Evolutionary conservation across 2,113 vertebrate species (phyloP), one percentile per base, ranked within the genome.

Genomic region (Myxocyprinus asiaticus): DNA sequence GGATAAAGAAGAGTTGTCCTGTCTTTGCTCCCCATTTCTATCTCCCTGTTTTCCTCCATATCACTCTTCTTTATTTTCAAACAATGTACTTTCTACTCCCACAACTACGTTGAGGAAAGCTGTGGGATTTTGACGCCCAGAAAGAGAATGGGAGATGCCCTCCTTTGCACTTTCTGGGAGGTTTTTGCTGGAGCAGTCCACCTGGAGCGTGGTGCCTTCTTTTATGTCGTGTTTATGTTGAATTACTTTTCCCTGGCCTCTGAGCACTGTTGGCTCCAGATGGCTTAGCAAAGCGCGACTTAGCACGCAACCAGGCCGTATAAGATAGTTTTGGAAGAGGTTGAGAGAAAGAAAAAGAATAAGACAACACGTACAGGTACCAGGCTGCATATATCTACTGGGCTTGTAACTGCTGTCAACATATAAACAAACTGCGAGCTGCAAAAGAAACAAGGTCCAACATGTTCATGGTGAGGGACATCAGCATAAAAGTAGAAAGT

Each of bases 1-100:
- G 4, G 63, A 70, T 72, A 55, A 59, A 78, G 66, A 50, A 71
- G 15, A 55, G 70, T 70, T 68, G 77, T 70, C 14, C 82, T 83
- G 86, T 81, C 83, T 64, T 67, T 73, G 62, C 62, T 62, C 73
- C 50, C 51, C 65, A 43, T 76, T 70, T 77, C 77, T 71, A 53
- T 66, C 43, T 3, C 62, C 86, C 87, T 90, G 22, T 33, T 33
- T 63, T 80, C 63, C 72, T 33, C 22, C 22, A 33, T 33, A 33
- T 33, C 76, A 82, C 42, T 79, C 42, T 82, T 10, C 47, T 6
- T 33, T 48, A 59, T 61, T 82, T 48, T 78, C 15, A 4, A 8
- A 45, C 44, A 15, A 22, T 6, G 11, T 42, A 43, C 55, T 74
- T 17, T 62, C 63, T 10, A 69, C 56, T 76, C 56, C 43, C 47